These are phyloP conservation scores for Drosophila kanapiae DNA, from an alignment of 1,140 invertebrate species.

Conservation along the genomic window DNA sequence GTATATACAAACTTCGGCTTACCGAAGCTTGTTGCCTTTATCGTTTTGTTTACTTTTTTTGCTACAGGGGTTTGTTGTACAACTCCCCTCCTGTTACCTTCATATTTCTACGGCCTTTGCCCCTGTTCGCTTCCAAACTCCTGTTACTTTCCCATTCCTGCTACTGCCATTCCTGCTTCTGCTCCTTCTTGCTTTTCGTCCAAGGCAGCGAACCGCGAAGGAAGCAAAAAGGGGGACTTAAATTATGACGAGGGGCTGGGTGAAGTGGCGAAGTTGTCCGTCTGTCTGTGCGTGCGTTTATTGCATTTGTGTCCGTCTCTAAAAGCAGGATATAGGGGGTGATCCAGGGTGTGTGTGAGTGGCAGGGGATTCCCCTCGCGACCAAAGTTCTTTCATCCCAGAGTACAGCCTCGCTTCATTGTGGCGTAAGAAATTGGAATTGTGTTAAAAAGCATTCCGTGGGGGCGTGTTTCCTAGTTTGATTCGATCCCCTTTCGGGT, in stretches of 20 bases:
- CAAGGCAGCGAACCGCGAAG: slow-evolving; percentile 37
- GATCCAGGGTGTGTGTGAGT: slow-evolving; percentile 2
- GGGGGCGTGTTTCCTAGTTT: slow-evolving; percentile 50
- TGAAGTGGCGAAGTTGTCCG: slow-evolving; percentile 20
- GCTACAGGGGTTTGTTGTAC: slow-evolving; percentile 41
- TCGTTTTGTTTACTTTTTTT: slow-evolving; percentile 64
- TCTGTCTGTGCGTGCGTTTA: slow-evolving; percentile 68
- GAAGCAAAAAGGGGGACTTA: slow-evolving; percentile 27
- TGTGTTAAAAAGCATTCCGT: slow-evolving; percentile 66
- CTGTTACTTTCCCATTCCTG: slow-evolving; percentile 10
- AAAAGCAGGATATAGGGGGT: slow-evolving; percentile 12
- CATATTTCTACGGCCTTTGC: not conserved
- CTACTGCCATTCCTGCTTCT: slow-evolving; percentile 2
- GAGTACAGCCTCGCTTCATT: slow-evolving; percentile 53
- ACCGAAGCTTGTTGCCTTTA: slow-evolving; percentile 22
- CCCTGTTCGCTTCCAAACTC: slow-evolving; percentile 4
- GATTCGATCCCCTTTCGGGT: slow-evolving; percentile 32
- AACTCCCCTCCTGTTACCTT: slow-evolving; percentile 2
- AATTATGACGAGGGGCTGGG: slow-evolving; percentile 27
- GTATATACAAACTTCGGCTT: slow-evolving; percentile 1
- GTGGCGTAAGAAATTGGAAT: slow-evolving; percentile 57
- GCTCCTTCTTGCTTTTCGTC: not conserved
- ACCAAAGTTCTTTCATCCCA: slow-evolving; percentile 35
- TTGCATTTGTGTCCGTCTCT: slow-evolving; percentile 62
- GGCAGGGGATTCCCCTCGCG: slow-evolving; percentile 19